Evolutionary conservation across 2,113 vertebrate genomes (phyloP).

Genomic region (Panthera tigris): DNA sequence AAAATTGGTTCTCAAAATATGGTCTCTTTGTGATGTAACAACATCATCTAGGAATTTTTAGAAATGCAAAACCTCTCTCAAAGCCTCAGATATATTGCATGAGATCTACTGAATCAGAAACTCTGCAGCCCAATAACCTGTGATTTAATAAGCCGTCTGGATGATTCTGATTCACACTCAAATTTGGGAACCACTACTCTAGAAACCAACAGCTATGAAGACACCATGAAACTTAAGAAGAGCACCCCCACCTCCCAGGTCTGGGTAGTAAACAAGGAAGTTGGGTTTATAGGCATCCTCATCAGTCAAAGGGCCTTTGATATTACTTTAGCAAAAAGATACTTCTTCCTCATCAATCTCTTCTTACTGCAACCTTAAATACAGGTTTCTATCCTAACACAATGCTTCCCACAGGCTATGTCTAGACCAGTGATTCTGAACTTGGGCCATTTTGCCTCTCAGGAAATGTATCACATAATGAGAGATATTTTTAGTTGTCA

Average conservation of each 20-base stretch:
- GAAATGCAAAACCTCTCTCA: not conserved
- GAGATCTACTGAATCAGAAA: not conserved
- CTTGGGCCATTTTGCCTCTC: not conserved
- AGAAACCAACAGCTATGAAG: not conserved
- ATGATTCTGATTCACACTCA: not conserved
- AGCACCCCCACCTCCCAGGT: not conserved
- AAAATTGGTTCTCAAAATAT: not conserved
- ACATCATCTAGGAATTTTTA: not conserved
- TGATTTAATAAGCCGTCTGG: not conserved
- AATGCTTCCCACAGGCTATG: not conserved
- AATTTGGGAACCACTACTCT: not conserved
- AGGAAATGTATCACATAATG: not conserved
- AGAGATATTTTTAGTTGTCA: not conserved
- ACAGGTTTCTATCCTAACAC: not conserved
- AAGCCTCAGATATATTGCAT: not conserved
- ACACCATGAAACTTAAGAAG: not conserved
- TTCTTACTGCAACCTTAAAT: not conserved
- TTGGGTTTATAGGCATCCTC: not conserved
- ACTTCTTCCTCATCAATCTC: not conserved
- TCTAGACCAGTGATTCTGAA: not conserved
- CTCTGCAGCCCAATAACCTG: not conserved
- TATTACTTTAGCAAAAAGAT: not conserved
- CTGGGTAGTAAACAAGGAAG: not conserved
- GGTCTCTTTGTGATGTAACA: not conserved
- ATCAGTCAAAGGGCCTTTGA: not conserved